Conservation (phyloP, 2,113 vertebrate species). For the Hemiprocne comata region DNA sequence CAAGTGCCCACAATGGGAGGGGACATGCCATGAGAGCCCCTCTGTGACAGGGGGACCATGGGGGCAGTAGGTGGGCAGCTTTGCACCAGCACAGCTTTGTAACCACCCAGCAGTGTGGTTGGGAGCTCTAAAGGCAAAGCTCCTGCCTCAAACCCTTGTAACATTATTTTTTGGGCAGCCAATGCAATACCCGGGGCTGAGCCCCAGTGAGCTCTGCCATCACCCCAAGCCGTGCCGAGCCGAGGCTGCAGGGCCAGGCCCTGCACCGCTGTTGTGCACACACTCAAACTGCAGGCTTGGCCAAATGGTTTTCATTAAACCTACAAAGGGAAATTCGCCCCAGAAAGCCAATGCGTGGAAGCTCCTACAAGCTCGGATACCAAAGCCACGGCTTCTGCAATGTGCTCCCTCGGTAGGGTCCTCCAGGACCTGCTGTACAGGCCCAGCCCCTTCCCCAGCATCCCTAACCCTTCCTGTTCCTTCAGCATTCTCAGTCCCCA, state of each 20-base stretch:
- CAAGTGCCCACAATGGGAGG: not conserved
- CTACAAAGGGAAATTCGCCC: not conserved
- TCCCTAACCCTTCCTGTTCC: not conserved
- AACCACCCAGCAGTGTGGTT: accelerated
- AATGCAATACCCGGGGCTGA: not conserved
- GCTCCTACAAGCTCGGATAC: not conserved
- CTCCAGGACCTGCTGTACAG: not conserved
- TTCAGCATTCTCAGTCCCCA: not conserved
- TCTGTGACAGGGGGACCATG: accelerated
- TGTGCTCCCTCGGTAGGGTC: not conserved
- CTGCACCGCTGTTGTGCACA: accelerated
- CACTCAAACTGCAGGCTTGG: not conserved
- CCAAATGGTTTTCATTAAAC: not conserved
- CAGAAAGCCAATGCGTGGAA: not conserved
- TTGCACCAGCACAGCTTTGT: not conserved
- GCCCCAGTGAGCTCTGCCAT: too few species aligned
- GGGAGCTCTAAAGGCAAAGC: not conserved
- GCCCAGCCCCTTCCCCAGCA: not conserved
- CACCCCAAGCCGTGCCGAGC: too few species aligned
- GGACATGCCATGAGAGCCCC: not conserved
- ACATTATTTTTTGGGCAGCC: accelerated
- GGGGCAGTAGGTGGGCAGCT: not conserved
- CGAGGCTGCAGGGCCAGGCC: too few species aligned
- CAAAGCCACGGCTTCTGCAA: not conserved
- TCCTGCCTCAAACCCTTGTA: not conserved